phyloP scores from a whole-genome alignment of 2,797 vertebrate species.

The Rallus crepitans region DNA sequence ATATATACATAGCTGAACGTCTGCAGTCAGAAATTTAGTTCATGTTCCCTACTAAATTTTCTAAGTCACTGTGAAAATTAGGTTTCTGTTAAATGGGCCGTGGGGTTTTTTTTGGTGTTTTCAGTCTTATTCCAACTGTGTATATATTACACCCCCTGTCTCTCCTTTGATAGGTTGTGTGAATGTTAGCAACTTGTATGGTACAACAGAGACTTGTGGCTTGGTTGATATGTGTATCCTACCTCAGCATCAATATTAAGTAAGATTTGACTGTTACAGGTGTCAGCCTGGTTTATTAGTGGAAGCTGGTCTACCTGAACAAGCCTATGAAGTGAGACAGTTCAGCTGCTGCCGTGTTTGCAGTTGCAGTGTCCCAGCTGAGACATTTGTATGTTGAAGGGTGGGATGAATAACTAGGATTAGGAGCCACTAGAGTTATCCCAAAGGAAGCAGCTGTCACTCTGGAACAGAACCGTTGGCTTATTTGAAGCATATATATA shows the following conservation, averaged over 20 bases:
- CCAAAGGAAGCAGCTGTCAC: slow-evolving; percentile 13
- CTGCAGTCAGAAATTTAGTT: neutral
- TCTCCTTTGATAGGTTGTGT: neutral
- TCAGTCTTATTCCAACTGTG: neutral
- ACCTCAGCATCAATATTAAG: neutral
- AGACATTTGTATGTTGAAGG: neutral
- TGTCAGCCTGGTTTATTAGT: neutral
- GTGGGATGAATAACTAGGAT: neutral
- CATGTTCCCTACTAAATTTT: neutral
- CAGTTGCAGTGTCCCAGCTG: neutral
- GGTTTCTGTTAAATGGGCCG: neutral
- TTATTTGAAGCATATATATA: neutral
- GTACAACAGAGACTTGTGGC: neutral
- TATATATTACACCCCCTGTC: neutral
- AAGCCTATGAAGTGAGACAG: slow-evolving; percentile 13
- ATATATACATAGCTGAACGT: neutral
- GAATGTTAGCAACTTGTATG: neutral
- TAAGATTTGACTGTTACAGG: neutral
- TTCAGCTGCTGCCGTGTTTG: neutral
- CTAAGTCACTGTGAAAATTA: neutral
- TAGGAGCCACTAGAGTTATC: neutral
- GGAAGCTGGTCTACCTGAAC: slow-evolving; percentile 5
- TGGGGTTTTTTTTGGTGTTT: neutral
- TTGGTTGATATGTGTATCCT: neutral
- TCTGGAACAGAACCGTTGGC: neutral